Conservation (phyloP, 1,140 invertebrate species). For the Paracyclopina nana region DNA sequence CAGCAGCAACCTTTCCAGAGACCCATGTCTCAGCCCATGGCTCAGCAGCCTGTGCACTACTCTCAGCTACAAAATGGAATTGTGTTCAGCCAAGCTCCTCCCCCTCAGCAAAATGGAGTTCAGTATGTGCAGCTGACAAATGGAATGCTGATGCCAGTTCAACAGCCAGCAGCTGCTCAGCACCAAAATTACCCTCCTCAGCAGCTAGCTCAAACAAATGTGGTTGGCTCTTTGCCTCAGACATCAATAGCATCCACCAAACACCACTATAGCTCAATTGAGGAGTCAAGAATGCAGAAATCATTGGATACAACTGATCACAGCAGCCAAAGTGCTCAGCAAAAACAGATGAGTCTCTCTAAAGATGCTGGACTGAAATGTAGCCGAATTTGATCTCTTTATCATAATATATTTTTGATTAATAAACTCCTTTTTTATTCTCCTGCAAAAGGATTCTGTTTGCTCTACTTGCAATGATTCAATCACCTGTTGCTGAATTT, state of each 20-base stretch:
- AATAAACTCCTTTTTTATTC: too few relatives aligned
- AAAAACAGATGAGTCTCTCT: neutral
- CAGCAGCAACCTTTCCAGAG: too few relatives aligned
- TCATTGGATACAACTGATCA: neutral
- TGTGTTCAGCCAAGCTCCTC: neutral
- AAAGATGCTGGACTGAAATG: neutral
- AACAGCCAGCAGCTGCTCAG: neutral
- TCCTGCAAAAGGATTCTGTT: too few relatives aligned
- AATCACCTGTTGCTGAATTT: too few relatives aligned
- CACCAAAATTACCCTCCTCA: neutral
- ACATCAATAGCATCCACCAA: neutral
- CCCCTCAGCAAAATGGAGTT: neutral
- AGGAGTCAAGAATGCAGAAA: neutral
- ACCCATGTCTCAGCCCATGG: neutral
- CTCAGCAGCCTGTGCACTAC: neutral
- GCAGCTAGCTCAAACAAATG: neutral
- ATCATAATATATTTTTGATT: too few relatives aligned
- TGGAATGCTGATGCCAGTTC: neutral
- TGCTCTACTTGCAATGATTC: too few relatives aligned
- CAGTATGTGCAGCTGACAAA: constrained; percentile 1
- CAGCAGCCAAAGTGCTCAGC: neutral
- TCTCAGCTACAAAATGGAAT: too few relatives aligned
- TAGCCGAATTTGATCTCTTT: neutral
- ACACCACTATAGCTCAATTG: neutral
- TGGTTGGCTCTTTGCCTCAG: neutral